These are phyloP conservation scores for Rhinogobius similis DNA, from an alignment of 2,113 vertebrate species.

Conservation along the genomic window DNA sequence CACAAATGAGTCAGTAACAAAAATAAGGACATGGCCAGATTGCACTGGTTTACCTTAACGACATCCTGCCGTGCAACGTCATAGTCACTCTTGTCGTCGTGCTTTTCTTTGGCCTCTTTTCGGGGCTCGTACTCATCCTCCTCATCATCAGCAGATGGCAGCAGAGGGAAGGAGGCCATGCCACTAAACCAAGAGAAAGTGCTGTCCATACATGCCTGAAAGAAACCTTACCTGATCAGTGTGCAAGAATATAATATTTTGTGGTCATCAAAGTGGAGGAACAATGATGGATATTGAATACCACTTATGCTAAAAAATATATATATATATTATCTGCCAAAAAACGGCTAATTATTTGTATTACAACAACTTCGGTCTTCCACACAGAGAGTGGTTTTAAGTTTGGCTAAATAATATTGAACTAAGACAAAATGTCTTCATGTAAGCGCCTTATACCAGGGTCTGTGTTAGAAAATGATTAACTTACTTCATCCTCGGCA, in stretches of 20 bases:
- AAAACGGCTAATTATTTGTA: too few species aligned
- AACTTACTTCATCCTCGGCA: conserved; percentile 86
- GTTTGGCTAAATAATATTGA: too few species aligned
- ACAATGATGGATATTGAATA: not conserved
- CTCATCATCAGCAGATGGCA: conserved; percentile 81
- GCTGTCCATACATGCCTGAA: conserved; percentile 86
- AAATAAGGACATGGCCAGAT: not conserved
- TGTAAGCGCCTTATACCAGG: not conserved
- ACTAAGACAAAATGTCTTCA: too few species aligned
- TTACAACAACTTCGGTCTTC: too few species aligned
- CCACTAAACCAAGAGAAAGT: conserved; percentile 92
- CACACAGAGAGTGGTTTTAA: too few species aligned
- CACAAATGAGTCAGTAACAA: not conserved
- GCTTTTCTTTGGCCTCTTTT: conserved; percentile 79
- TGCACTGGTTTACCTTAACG: conserved; percentile 82
- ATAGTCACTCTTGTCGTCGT: conserved; percentile 83
- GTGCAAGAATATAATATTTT: not conserved
- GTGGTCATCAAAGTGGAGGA: not conserved
- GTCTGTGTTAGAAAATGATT: not conserved
- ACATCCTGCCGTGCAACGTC: conserved; percentile 86
- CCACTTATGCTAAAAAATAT: too few species aligned
- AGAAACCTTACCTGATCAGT: not conserved
- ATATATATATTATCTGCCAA: too few species aligned
- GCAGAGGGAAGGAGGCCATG: conserved; percentile 82
- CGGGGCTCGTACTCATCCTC: conserved; percentile 77